These are phyloP conservation scores for Chelon auratus DNA, from an alignment of 2,797 vertebrate species.

Conservation along the genomic window DNA sequence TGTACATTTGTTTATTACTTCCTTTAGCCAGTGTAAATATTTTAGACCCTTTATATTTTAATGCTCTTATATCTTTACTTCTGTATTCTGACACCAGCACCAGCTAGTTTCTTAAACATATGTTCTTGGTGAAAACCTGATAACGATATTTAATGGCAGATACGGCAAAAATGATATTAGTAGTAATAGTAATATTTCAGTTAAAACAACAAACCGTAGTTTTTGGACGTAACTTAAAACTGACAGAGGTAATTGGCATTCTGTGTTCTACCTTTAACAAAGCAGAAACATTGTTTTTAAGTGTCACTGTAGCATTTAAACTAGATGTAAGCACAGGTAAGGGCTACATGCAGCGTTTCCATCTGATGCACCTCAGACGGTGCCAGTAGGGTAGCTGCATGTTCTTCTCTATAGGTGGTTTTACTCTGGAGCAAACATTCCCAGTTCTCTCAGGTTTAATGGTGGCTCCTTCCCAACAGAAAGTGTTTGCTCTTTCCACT, in stretches of 20 bases:
- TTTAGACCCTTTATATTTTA: too few species aligned
- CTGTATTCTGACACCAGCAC: too few species aligned
- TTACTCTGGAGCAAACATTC: neutral
- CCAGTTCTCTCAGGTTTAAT: neutral
- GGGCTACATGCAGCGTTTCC: too few species aligned
- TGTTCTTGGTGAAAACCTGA: neutral
- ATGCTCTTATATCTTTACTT: too few species aligned
- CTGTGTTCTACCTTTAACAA: neutral
- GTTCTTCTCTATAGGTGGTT: neutral
- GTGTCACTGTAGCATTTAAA: neutral
- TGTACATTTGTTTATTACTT: too few species aligned
- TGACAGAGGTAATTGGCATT: neutral
- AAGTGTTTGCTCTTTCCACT: neutral
- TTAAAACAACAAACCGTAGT: neutral
- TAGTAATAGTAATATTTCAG: neutral
- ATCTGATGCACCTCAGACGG: too few species aligned
- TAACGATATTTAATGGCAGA: neutral
- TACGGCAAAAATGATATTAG: too few species aligned
- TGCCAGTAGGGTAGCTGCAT: too few species aligned
- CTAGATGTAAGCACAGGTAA: too few species aligned
- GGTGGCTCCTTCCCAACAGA: neutral
- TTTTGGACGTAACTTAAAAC: neutral
- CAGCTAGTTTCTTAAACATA: too few species aligned
- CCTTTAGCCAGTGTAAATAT: too few species aligned
- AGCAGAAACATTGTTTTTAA: neutral